phyloP scores from a whole-genome alignment of 2,888 invertebrate species.

The Aporophyla nigra region DNA sequence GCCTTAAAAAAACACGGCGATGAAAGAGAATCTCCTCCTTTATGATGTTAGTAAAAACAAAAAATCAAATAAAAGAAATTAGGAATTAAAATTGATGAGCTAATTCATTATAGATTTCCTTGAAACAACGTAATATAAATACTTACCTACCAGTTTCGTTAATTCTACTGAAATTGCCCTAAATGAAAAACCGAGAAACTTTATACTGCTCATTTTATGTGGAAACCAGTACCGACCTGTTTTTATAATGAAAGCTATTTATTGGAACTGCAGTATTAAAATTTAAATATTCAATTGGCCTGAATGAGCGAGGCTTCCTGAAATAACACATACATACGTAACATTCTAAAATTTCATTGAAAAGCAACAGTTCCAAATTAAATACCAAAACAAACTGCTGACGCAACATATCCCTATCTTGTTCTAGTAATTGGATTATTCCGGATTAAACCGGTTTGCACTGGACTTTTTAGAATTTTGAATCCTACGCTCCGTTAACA shows the following conservation, averaged over 20 bases:
- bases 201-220: no score
- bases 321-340: conserved; percentile 17
- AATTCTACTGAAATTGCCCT: not conserved
- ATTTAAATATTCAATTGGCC: not conserved
- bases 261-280: not conserved
- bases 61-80: no score
- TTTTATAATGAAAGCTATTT: not conserved
- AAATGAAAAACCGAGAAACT: not conserved
- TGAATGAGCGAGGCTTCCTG: conserved; percentile 3
- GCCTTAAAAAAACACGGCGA: no score
- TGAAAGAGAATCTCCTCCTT: no score
- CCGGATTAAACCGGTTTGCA: conserved; percentile 51
- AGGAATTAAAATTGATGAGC: no score
- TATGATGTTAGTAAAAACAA: no score
- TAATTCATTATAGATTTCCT: no score
- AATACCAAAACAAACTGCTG: conserved; percentile 41
- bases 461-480: conserved; percentile 38
- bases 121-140: no score
- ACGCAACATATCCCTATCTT: conserved; percentile 44
- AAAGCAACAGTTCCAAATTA: conserved; percentile 14
- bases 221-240: not conserved
- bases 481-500: conserved; percentile 11
- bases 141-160: no score
- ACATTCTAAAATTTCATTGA: conserved; percentile 8
- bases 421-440: conserved; percentile 65